Evolutionary conservation across 92 coral and sea anemone genomes (phyloP).

Genomic region (Heliopora coerulea): DNA sequence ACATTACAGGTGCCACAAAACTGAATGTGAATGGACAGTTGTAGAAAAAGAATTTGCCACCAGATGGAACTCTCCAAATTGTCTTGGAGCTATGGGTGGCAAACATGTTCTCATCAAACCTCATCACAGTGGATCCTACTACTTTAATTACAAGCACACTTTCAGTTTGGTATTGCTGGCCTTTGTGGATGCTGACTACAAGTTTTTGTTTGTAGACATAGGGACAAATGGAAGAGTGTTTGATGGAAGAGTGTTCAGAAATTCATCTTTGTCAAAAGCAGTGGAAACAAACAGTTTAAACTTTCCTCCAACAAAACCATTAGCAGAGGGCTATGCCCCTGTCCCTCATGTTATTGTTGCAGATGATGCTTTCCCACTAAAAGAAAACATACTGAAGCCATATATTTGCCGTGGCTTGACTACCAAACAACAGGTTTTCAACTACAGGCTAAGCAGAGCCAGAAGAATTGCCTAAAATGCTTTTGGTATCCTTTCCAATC

Average conservation of each 20-base stretch:
- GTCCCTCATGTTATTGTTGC: too few relatives aligned
- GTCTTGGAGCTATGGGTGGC: constrained; percentile 38
- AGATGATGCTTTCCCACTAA: too few relatives aligned
- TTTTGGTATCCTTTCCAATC: constrained; percentile 13
- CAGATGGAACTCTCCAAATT: constrained; percentile 11
- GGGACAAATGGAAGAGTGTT: constrained; percentile 25
- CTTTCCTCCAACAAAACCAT: neutral
- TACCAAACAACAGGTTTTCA: too few relatives aligned
- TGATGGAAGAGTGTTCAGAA: constrained; percentile 42
- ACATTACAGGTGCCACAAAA: constrained; percentile 34
- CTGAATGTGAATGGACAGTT: constrained; percentile 20
- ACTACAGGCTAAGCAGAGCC: constrained; percentile 35
- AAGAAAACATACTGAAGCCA: constrained; percentile 19
- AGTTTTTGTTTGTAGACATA: too few relatives aligned
- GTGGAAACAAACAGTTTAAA: constrained; percentile 17
- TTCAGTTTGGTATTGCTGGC: constrained; percentile 35
- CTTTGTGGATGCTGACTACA: constrained; percentile 47
- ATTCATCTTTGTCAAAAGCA: constrained; percentile 18
- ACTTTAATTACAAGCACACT: constrained; percentile 34
- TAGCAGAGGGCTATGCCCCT: constrained; percentile 40
- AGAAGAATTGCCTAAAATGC: constrained; percentile 15
- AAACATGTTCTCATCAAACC: constrained; percentile 26
- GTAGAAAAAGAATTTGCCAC: constrained; percentile 12
- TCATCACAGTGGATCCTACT: constrained; percentile 24
- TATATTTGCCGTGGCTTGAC: constrained; percentile 20